phyloP scores from a whole-genome alignment of 2,888 invertebrate species.

The Nysson spinosus region DNA sequence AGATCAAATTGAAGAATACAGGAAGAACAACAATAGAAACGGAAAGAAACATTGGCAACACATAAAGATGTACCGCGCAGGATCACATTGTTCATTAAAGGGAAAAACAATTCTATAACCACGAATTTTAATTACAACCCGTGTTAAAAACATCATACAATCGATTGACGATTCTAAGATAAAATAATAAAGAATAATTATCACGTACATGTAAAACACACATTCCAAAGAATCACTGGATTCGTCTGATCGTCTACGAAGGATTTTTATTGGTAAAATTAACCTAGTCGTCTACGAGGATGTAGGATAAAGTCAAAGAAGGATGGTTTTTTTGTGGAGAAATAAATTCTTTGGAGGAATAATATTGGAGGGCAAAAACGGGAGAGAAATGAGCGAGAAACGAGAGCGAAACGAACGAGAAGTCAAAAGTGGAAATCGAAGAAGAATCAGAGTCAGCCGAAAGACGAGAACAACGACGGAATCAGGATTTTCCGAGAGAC shows the following conservation, averaged over 20 bases:
- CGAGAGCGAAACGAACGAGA: neutral
- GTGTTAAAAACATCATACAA: no score
- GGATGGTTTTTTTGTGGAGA: no score
- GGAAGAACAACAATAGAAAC: no score
- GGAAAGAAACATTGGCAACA: no score
- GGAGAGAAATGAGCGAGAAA: neutral
- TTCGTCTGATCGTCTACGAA: neutral
- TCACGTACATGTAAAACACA: neutral
- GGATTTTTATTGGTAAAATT: neutral
- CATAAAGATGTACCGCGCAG: no score
- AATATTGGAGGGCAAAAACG: neutral
- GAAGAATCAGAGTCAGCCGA: neutral
- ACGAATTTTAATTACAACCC: no score
- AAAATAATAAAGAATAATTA: no score
- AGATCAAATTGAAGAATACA: no score
- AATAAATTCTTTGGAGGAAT: no score
- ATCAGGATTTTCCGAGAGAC: neutral
- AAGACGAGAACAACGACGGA: neutral
- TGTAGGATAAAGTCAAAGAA: neutral
- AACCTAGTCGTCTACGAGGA: slow-evolving; percentile 2
- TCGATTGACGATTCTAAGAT: slow-evolving; percentile 10
- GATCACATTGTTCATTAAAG: no score
- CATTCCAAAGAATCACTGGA: neutral
- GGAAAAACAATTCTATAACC: no score
- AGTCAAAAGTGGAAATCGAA: neutral